A percentile compares a stretch with the other conserved stretches of the same genome.
Evolutionary conservation across 1,140 invertebrate species (phyloP).

Genomic region (Zaprionus gabonicus): DNA sequence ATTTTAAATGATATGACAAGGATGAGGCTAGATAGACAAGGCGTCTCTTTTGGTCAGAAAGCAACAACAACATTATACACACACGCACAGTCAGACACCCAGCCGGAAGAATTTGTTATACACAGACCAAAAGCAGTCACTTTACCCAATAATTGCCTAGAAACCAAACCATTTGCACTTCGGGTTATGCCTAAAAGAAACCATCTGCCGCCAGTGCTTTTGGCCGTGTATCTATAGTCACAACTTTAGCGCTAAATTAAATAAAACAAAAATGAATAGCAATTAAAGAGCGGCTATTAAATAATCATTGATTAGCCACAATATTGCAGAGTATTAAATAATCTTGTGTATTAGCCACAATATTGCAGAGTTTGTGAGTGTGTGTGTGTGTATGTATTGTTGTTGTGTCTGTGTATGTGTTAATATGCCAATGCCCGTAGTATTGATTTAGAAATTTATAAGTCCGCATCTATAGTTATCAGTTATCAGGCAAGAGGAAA

Average conservation of each 20-base stretch:
- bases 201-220: slow-evolving; percentile 83
- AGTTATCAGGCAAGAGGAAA: slow-evolving; percentile 11
- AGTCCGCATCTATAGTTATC: neutral
- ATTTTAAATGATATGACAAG: slow-evolving; percentile 15
- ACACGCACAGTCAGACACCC: slow-evolving; percentile 15
- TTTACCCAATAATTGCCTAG: slow-evolving; percentile 5
- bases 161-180: slow-evolving; percentile 59
- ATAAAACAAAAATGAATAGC: slow-evolving; percentile 63
- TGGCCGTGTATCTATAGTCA: slow-evolving; percentile 79
- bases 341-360: slow-evolving; percentile 36
- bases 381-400: slow-evolving; percentile 2
- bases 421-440: neutral
- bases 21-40: slow-evolving; percentile 8
- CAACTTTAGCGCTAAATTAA: slow-evolving; percentile 76
- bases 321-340: slow-evolving; percentile 2
- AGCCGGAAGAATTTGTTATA: neutral
- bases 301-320: slow-evolving; percentile 32
- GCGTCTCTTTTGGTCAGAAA: slow-evolving; percentile 12
- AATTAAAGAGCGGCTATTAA: slow-evolving; percentile 43
- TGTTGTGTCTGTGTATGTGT: neutral
- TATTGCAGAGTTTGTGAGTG: slow-evolving; percentile 5
- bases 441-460: neutral
- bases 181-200: slow-evolving; percentile 83
- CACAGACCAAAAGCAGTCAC: neutral
- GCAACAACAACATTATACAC: slow-evolving; percentile 27